Conservation (phyloP, 2,797 vertebrate species). For the Chrysocyon brachyurus region DNA sequence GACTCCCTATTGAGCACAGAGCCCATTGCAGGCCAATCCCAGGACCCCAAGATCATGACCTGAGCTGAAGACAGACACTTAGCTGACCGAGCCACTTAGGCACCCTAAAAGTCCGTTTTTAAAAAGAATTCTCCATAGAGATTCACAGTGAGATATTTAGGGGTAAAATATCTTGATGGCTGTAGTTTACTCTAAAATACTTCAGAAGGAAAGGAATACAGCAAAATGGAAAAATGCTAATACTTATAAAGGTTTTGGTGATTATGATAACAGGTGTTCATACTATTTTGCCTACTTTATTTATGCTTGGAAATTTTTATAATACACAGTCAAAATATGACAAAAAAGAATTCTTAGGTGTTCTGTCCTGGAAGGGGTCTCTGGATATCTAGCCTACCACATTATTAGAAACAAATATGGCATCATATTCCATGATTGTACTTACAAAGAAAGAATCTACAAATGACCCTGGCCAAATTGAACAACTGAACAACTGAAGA, state of each 20-base stretch:
- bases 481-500: neutral
- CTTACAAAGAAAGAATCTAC: neutral
- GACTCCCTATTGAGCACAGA: neutral
- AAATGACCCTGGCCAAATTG: neutral
- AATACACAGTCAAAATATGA: slow-evolving; percentile 42
- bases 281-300: neutral
- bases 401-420: slow-evolving; percentile 45
- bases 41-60: neutral
- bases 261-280: neutral
- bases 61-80: neutral
- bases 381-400: neutral
- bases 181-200: neutral
- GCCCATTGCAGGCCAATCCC: neutral
- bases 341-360: neutral
- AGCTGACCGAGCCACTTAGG: neutral
- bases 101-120: neutral
- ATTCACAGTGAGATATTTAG: neutral
- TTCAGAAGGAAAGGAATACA: neutral
- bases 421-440: neutral
- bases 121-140: neutral
- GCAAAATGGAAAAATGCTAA: slow-evolving; percentile 15
- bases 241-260: neutral
- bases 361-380: neutral
- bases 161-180: neutral
- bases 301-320: slow-evolving; percentile 9